Conservation (phyloP, 1,140 invertebrate species). For the Rhyzopertha dominica region DNA sequence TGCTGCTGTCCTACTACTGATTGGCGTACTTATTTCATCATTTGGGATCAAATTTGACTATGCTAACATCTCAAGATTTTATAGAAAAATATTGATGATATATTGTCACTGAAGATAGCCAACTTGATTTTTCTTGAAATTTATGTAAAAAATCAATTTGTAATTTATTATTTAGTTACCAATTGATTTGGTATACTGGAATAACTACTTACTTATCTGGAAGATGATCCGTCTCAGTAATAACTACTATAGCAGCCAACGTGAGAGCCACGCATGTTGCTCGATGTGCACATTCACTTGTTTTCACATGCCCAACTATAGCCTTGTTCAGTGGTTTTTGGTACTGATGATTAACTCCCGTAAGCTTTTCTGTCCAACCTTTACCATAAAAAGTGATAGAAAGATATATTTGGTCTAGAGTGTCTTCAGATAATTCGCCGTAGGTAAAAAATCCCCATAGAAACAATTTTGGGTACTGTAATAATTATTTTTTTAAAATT, state of each 20-base stretch:
- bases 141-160: no score
- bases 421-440: constrained; percentile 62
- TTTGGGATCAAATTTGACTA: no score
- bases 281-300: constrained; percentile 75
- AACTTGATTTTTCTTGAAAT: no score
- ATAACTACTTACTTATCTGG: constrained; percentile 58
- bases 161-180: no score
- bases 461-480: constrained; percentile 63
- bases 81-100: no score
- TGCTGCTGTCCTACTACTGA: no score
- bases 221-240: constrained; percentile 72
- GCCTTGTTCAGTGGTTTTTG: constrained; percentile 59
- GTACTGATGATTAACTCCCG: constrained; percentile 58
- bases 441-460: constrained; percentile 63
- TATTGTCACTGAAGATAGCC: no score
- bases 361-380: constrained; percentile 71
- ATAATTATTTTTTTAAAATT: no score
- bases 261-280: constrained; percentile 70
- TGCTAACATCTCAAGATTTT: no score
- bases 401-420: constrained; percentile 59
- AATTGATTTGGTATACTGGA: no score
- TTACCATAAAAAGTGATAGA: constrained; percentile 64
- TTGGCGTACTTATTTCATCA: no score
- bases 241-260: constrained; percentile 65
- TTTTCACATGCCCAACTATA: constrained; percentile 58